phyloP scores from a whole-genome alignment of 2,888 invertebrate species.

The Muschampia plurimacula region DNA sequence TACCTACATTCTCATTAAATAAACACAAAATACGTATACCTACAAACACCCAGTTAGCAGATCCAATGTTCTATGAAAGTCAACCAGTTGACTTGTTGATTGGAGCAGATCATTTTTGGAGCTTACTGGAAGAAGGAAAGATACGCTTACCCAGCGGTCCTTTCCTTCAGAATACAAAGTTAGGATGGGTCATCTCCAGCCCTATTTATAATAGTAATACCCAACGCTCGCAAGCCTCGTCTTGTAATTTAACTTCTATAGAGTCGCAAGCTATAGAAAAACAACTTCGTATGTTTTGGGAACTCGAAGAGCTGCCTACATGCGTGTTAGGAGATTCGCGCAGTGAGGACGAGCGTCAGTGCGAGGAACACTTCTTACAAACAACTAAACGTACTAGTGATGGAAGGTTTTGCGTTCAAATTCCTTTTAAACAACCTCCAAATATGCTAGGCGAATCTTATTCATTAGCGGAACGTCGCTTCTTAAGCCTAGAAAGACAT shows the following conservation, averaged over 20 bases:
- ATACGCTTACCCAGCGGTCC: neutral
- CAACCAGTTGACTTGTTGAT: neutral
- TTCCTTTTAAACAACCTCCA: neutral
- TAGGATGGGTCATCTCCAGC: neutral
- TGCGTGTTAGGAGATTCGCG: neutral
- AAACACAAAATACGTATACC: neutral
- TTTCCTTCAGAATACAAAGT: neutral
- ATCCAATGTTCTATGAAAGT: neutral
- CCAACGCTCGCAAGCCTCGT: neutral
- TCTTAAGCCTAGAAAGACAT: neutral
- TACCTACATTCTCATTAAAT: neutral
- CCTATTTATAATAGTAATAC: neutral
- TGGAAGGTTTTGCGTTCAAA: neutral
- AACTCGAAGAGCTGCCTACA: neutral
- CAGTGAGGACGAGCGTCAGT: neutral
- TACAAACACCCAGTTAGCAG: neutral
- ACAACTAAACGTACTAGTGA: neutral
- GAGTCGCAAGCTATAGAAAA: neutral
- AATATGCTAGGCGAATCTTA: neutral
- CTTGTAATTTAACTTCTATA: neutral
- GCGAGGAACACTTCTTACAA: neutral
- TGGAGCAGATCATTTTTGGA: neutral
- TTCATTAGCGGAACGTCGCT: neutral
- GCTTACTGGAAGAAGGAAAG: neutral
- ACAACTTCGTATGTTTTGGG: neutral